Conservation (phyloP, 2,113 vertebrate species). For the Isurus oxyrinchus region DNA sequence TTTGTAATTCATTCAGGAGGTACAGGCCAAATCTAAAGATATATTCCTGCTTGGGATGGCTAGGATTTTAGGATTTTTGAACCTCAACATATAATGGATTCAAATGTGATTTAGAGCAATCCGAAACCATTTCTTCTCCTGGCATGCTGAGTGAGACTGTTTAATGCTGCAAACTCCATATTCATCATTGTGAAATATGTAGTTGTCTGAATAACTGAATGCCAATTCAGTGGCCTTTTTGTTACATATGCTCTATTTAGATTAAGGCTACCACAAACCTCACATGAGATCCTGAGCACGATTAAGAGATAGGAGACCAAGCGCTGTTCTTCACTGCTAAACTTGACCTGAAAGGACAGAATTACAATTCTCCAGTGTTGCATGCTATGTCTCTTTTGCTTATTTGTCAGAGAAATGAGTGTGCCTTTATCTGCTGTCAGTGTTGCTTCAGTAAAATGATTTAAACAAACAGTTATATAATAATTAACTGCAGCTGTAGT, state of each 20-base stretch:
- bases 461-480: neutral
- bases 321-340: neutral
- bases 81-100: neutral
- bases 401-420: neutral
- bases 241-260: neutral
- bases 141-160: neutral
- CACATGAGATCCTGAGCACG: neutral
- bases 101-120: neutral
- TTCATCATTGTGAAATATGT: neutral
- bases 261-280: neutral
- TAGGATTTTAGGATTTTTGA: neutral
- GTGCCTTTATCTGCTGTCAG: neutral
- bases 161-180: neutral
- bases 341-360: neutral
- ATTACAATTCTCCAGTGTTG: neutral
- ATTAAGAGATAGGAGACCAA: neutral
- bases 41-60: neutral
- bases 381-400: neutral
- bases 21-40: neutral
- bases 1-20: neutral
- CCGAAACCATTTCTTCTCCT: neutral
- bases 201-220: neutral
- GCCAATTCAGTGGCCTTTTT: neutral
- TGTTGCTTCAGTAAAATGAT: constrained; percentile 8
- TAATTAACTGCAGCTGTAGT: constrained; percentile 13